Percentiles rank a stretch among this genome's conserved stretches.
These are phyloP conservation scores for Protonemura montana DNA, from an alignment of 2,888 invertebrate species.

Conservation along the genomic window DNA sequence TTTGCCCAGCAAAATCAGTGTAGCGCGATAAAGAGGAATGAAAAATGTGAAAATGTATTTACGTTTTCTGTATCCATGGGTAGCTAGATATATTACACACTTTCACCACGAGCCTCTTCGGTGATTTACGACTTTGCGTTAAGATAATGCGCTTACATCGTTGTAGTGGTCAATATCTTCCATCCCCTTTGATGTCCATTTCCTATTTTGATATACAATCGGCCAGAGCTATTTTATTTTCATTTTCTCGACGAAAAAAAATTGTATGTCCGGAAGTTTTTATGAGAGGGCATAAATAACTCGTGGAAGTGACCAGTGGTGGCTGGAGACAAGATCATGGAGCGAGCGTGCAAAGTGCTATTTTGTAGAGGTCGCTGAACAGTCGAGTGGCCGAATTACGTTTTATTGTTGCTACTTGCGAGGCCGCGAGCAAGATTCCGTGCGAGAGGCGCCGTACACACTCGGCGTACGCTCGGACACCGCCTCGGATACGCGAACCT, in stretches of 20 bases:
- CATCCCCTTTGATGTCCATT: not conserved
- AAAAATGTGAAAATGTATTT: not conserved
- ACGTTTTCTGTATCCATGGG: not conserved
- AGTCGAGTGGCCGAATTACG: not conserved
- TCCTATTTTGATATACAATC: not conserved
- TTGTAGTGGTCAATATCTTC: conserved; percentile 7
- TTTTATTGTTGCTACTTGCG: not conserved
- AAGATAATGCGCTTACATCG: conserved; percentile 12
- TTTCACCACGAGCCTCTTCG: not conserved
- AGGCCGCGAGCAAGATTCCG: too few species aligned
- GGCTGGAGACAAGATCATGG: not conserved
- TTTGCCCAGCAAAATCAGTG: not conserved
- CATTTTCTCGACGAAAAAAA: not conserved
- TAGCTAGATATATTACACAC: not conserved
- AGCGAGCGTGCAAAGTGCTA: not conserved
- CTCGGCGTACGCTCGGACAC: too few species aligned
- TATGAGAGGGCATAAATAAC: not conserved
- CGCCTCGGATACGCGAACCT: too few species aligned
- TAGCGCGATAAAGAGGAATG: not conserved
- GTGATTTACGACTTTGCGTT: not conserved
- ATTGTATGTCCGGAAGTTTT: not conserved
- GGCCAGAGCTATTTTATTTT: not conserved
- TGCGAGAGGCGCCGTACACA: too few species aligned
- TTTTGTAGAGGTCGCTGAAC: not conserved
- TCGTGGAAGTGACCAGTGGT: not conserved